A percentile compares a stretch with the other conserved stretches of the same genome.
phyloP scores from a whole-genome alignment of 2,888 invertebrate genomes.

The Yponomeuta sedellus region DNA sequence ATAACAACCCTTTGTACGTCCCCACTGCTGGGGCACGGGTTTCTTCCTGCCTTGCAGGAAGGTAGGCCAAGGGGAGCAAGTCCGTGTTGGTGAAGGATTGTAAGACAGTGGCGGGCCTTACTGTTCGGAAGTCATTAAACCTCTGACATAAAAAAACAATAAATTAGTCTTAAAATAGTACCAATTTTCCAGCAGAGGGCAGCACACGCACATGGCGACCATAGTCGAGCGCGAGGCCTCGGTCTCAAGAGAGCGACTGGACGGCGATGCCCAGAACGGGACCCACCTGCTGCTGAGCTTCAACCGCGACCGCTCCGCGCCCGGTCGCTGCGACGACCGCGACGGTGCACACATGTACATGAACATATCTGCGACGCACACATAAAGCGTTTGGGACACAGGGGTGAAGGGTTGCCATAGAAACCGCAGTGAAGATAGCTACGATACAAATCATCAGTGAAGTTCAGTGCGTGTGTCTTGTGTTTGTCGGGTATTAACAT shows the following conservation, averaged over 20 bases:
- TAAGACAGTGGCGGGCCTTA: too few relatives aligned
- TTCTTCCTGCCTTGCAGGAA: too few relatives aligned
- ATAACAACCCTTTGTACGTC: too few relatives aligned
- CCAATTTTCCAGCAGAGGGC: slow-evolving; percentile 23
- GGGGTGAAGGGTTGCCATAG: background rate
- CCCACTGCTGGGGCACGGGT: too few relatives aligned
- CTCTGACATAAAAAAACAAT: too few relatives aligned
- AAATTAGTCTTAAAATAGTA: too few relatives aligned
- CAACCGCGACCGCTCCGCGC: slow-evolving; percentile 35
- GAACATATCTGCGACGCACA: slow-evolving; percentile 68
- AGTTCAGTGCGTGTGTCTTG: too few relatives aligned
- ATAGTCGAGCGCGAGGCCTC: slow-evolving; percentile 64
- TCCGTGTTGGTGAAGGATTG: too few relatives aligned
- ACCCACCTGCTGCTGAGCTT: slow-evolving; percentile 62
- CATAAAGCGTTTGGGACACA: slow-evolving; percentile 28
- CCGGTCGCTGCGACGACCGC: slow-evolving; percentile 45
- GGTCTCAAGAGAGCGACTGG: slow-evolving; percentile 55
- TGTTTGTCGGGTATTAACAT: too few relatives aligned
- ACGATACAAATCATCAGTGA: too few relatives aligned
- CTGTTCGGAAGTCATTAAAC: too few relatives aligned
- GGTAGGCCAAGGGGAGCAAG: too few relatives aligned
- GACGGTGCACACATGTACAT: slow-evolving; percentile 67
- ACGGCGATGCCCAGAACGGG: slow-evolving; percentile 44
- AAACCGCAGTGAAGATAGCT: background rate
- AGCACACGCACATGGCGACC: slow-evolving; percentile 72